Evolutionary conservation across 2,888 invertebrate genomes (phyloP).

Genomic region (Pterostichus madidus): DNA sequence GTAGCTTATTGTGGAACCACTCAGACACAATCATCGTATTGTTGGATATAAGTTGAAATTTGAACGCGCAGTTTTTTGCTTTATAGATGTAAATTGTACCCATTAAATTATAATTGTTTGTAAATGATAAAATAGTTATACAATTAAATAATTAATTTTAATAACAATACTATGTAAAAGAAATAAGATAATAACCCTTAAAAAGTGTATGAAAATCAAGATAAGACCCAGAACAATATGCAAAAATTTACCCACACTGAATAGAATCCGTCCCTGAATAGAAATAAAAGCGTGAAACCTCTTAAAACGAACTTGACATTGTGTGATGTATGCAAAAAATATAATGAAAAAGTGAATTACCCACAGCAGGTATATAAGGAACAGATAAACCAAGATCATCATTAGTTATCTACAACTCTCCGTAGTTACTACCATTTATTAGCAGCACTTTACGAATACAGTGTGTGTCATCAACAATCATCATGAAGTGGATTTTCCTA

Average conservation of each 20-base stretch:
- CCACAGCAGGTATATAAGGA: conserved; percentile 18
- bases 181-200: background rate
- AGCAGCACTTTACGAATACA: conserved; percentile 1
- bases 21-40: too few species aligned
- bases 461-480: conserved; percentile 6
- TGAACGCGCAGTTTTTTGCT: too few species aligned
- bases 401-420: background rate
- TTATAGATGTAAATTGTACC: too few species aligned
- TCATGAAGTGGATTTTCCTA: conserved; percentile 51
- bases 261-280: conserved; percentile 47
- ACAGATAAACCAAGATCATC: background rate
- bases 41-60: too few species aligned
- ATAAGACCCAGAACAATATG: background rate
- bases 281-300: conserved; percentile 46
- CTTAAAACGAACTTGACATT: conserved; percentile 56
- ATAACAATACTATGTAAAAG: background rate
- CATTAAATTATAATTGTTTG: too few species aligned
- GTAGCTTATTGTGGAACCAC: too few species aligned
- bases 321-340: conserved; percentile 22
- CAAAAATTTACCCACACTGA: too few species aligned
- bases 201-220: background rate
- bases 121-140: background rate
- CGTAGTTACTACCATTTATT: background rate
- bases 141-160: background rate
- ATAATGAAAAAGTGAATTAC: conserved; percentile 57